Evolutionary conservation across 2,888 invertebrate genomes (phyloP).

Genomic region (Automeris io): DNA sequence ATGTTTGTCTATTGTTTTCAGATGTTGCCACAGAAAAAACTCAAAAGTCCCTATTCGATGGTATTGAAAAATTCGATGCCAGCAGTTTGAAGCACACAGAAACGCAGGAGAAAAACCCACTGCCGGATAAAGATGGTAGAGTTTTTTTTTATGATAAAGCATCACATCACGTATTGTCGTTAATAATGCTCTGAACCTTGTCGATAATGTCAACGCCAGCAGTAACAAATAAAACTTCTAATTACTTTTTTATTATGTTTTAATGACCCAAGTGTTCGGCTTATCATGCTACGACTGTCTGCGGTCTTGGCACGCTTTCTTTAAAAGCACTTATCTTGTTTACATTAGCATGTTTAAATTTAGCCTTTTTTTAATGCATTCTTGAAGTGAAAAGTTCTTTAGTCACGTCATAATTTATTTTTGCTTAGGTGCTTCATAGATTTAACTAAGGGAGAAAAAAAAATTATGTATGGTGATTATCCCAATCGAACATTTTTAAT

Average conservation of each 20-base stretch:
- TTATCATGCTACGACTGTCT: conserved; percentile 18
- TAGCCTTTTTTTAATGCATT: conserved; percentile 5
- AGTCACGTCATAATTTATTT: no score
- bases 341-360: conserved; percentile 18
- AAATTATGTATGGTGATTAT: no score
- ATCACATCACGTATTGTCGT: neutral
- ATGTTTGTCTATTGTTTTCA: conserved; percentile 57
- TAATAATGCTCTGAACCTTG: neutral
- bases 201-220: neutral
- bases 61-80: conserved; percentile 91
- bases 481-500: no score
- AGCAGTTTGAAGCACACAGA: conserved; percentile 92
- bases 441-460: no score
- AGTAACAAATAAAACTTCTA: conserved; percentile 2
- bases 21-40: conserved; percentile 93
- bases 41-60: conserved; percentile 88
- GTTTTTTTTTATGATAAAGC: conserved; percentile 6
- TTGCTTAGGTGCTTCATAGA: no score
- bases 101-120: conserved; percentile 94
- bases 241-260: conserved; percentile 19
- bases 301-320: conserved; percentile 27
- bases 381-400: conserved; percentile 10
- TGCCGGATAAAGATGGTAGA: conserved; percentile 95
- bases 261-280: conserved; percentile 19
- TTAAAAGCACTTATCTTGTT: conserved; percentile 13